These are phyloP conservation scores for Montipora foliosa DNA, from an alignment of 64 coral and sea anemone species.

Conservation along the genomic window DNA sequence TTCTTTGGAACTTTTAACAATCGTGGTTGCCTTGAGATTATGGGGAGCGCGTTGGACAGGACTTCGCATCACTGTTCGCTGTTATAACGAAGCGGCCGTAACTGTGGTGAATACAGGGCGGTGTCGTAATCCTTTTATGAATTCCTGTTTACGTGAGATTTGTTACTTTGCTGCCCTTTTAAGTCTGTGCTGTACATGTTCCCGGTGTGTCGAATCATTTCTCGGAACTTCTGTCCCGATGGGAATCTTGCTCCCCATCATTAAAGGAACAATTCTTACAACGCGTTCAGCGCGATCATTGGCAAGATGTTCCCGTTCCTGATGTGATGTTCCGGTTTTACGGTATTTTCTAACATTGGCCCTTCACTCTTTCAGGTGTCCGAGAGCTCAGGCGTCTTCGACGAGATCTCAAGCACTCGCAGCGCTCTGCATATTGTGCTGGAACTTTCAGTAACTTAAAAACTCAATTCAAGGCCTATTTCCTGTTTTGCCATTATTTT, in stretches of 20 bases:
- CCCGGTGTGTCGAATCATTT: conserved; percentile 5
- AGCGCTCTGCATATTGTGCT: conserved; percentile 11
- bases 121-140: conserved; percentile 21
- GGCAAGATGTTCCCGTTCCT: neutral
- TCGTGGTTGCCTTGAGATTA: conserved; percentile 47
- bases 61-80: conserved; percentile 26
- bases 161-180: conserved; percentile 26
- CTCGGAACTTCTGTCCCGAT: conserved; percentile 31
- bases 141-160: conserved; percentile 37
- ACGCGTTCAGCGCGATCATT: too few species aligned
- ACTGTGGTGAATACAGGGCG: conserved; percentile 56
- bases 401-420: neutral
- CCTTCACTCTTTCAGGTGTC: neutral
- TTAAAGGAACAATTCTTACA: neutral
- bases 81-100: conserved; percentile 56
- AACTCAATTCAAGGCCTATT: conserved; percentile 17
- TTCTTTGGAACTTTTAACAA: conserved; percentile 28
- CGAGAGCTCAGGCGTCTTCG: neutral
- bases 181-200: conserved; percentile 29
- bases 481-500: conserved; percentile 17
- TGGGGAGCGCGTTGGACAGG: conserved; percentile 40
- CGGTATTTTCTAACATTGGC: neutral
- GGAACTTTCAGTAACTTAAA: conserved; percentile 48
- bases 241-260: neutral
- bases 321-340: neutral